These are phyloP conservation scores for Apodemia hepburni DNA, from an alignment of 2,888 invertebrate species.

Conservation along the genomic window DNA sequence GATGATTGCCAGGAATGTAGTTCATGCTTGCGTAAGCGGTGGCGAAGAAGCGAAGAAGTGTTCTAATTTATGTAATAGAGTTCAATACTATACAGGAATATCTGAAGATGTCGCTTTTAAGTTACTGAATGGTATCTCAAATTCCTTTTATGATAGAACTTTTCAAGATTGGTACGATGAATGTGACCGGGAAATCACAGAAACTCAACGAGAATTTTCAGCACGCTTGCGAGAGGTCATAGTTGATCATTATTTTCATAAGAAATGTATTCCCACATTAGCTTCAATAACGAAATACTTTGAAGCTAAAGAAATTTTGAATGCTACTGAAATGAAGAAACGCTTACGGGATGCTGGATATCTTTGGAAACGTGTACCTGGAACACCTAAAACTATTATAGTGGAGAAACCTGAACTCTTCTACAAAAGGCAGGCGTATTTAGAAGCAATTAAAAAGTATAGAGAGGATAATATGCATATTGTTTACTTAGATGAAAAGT, in stretches of 20 bases:
- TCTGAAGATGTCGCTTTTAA: not conserved
- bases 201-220: not conserved
- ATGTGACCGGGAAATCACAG: not conserved
- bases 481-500: constrained; percentile 12
- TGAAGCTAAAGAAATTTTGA: not conserved
- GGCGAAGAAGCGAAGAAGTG: not conserved
- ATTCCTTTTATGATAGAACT: not conserved
- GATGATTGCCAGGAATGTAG: constrained; percentile 11
- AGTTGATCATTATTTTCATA: constrained; percentile 4
- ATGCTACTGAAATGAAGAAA: not conserved
- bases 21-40: constrained; percentile 1
- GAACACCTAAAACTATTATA: constrained; percentile 16
- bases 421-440: constrained; percentile 15
- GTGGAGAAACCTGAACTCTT: constrained; percentile 13
- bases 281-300: not conserved
- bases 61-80: not conserved
- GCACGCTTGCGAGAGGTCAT: not conserved
- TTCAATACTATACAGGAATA: constrained; percentile 8
- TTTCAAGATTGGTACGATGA: constrained; percentile 7
- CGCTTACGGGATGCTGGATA: not conserved
- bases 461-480: constrained; percentile 3
- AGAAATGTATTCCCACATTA: not conserved
- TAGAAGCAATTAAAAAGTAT: constrained; percentile 9
- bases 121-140: not conserved
- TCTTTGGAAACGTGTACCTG: constrained; percentile 7